Base-by-base conservation (phyloP, 2,797 vertebrate genomes). In the Phalloptychus januarius region DNA sequence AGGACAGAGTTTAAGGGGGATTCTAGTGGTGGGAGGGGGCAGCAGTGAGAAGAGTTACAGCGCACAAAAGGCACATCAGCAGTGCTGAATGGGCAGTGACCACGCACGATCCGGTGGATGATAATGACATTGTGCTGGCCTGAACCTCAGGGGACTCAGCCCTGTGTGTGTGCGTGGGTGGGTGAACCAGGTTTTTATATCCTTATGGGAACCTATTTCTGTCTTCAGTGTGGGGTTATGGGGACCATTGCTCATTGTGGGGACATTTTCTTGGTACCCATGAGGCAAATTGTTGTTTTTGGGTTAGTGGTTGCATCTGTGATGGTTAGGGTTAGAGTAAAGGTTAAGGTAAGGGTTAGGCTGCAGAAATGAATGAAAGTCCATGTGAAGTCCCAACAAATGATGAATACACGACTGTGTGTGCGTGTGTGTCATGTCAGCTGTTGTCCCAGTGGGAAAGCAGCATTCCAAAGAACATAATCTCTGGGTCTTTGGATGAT, bases 41-140 rank as follows among this genome's bases (percentile, higher is more conserved):
- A 79, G 88, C 86, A 88, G 84, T 90, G 92, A 87, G 91, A 93
- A 92, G 93, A 94, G 94, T 93, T 92, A 91, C 92, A 82, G 89
- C 86, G 88, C 90, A 95, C 93, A 95, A 95, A 95, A 95, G 94
- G 86, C 91, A 89, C 79, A 74, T 90, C 88, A 90, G 88, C 83
- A 84, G 82, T 74, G 87, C 89, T 93, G 91, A 95, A 94, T 93
- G 86, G 92, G 86, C 88, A 90, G 92, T 86, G 92, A 88, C 90
- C 89, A 87, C 79, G 74, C 87, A 87, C 89, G 92, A 94, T 93
- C 92, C 93, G 82, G 94, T 94, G 87, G 91, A 94, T 89, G 94
- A 94, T 94, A 94, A 93, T 93, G 89, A 93, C 91, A 94, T 95
- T 95, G 94, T 93, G 89, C 79, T 85, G 79, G 74, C 79, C 82